A percentile compares a stretch with the other conserved stretches of the same genome.
These are phyloP conservation scores for Acheta domesticus DNA, from an alignment of 2,888 invertebrate species.

Conservation along the genomic window DNA sequence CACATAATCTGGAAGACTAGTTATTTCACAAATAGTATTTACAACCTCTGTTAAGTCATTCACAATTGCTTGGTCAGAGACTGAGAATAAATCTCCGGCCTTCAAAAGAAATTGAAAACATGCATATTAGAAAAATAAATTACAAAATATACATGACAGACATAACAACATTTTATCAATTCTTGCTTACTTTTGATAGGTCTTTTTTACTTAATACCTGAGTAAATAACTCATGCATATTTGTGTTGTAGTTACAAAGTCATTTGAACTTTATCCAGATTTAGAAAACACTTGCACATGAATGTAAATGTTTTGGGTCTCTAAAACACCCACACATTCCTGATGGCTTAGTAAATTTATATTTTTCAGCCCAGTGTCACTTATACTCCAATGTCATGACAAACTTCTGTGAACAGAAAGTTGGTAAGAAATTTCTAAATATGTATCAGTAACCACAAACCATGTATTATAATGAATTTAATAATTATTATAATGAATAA, in stretches of 20 bases:
- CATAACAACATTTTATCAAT: too few species aligned
- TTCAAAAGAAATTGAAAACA: conserved; percentile 48
- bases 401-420: background rate
- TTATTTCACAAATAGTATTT: conserved; percentile 67
- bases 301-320: background rate
- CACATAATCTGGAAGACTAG: conserved; percentile 76
- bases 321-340: background rate
- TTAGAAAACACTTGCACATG: background rate
- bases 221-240: conserved; percentile 87
- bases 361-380: too few species aligned
- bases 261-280: background rate
- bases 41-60: conserved; percentile 81
- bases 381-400: background rate
- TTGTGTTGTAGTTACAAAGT: conserved; percentile 40
- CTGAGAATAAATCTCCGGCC: conserved; percentile 87
- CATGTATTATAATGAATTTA: too few species aligned
- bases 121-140: background rate
- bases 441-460: background rate
- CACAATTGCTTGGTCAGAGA: conserved; percentile 81
- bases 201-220: conserved; percentile 87
- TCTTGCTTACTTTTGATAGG: conserved; percentile 59
- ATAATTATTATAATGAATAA: too few species aligned
- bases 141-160: background rate
- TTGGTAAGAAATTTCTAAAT: background rate
- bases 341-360: too few species aligned